phyloP scores from a whole-genome alignment of 2,113 vertebrate species.

The Craseonycteris thonglongyai region DNA sequence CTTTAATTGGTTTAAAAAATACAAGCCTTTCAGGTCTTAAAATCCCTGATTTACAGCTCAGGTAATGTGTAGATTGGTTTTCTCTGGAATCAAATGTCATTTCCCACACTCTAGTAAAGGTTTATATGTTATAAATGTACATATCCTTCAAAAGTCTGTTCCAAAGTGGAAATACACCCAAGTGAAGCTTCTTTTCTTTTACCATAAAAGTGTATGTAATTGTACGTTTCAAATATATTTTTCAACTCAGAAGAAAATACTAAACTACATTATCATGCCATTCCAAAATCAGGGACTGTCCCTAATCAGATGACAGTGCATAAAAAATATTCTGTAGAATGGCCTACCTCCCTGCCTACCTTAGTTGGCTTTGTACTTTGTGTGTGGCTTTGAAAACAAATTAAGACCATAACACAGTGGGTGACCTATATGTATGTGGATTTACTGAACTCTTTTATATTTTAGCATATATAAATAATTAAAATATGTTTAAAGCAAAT shows the following conservation, averaged over 20 bases:
- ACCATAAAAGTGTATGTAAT: background rate
- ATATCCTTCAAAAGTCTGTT: background rate
- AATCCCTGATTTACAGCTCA: slow-evolving; percentile 17
- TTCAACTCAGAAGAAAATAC: slow-evolving; percentile 3
- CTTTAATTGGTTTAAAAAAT: background rate
- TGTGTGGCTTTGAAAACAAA: background rate
- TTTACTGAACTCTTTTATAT: background rate
- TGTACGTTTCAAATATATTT: slow-evolving; percentile 33
- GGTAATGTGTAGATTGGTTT: background rate
- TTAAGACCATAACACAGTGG: background rate
- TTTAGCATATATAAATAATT: background rate
- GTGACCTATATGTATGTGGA: background rate
- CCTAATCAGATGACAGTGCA: background rate
- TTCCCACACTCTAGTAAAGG: slow-evolving; percentile 2
- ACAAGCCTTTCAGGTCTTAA: background rate
- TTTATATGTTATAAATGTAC: background rate
- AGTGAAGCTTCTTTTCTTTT: slow-evolving; percentile 38
- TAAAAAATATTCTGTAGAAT: background rate
- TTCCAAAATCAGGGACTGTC: background rate
- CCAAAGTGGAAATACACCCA: background rate
- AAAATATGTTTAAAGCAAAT: slow-evolving; percentile 13
- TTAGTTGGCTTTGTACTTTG: background rate
- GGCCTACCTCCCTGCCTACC: background rate
- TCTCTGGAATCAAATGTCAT: slow-evolving; percentile 14
- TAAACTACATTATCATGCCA: background rate